phyloP scores from a whole-genome alignment of 2,888 invertebrate species.

The Parascotia fuliginaria region DNA sequence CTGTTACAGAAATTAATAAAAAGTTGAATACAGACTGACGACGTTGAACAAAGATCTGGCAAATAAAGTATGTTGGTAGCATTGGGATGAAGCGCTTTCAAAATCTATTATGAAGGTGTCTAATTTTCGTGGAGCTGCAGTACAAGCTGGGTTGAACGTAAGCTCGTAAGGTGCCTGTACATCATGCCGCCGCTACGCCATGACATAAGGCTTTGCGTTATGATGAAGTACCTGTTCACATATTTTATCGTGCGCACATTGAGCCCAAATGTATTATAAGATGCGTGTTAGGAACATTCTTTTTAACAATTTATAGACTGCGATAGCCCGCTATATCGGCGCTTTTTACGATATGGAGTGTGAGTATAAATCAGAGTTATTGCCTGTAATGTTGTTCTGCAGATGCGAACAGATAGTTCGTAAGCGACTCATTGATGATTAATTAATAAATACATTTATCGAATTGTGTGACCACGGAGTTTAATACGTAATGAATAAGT shows the following conservation, averaged over 20 bases:
- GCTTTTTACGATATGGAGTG: slow-evolving; percentile 1
- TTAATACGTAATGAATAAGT: no score
- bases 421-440: neutral
- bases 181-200: slow-evolving; percentile 69
- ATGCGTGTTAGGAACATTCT: slow-evolving; percentile 55
- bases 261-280: slow-evolving; percentile 67
- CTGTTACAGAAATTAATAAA: slow-evolving; percentile 25
- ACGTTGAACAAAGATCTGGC: slow-evolving; percentile 6
- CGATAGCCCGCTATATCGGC: slow-evolving; percentile 21
- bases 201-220: slow-evolving; percentile 78
- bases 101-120: slow-evolving; percentile 69
- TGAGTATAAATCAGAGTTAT: neutral
- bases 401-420: neutral
- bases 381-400: neutral
- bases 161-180: slow-evolving; percentile 77
- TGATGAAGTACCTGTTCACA: slow-evolving; percentile 82
- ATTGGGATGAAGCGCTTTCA: slow-evolving; percentile 38
- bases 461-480: no score
- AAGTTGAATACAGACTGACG: slow-evolving; percentile 8
- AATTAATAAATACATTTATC: neutral
- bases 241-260: slow-evolving; percentile 77
- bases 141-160: slow-evolving; percentile 55
- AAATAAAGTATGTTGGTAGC: slow-evolving; percentile 15
- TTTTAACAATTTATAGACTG: slow-evolving; percentile 41
- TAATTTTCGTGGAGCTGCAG: slow-evolving; percentile 65